Evolutionary conservation across 2,888 invertebrate species (phyloP).

Genomic region (Gandaritis pyraliata): DNA sequence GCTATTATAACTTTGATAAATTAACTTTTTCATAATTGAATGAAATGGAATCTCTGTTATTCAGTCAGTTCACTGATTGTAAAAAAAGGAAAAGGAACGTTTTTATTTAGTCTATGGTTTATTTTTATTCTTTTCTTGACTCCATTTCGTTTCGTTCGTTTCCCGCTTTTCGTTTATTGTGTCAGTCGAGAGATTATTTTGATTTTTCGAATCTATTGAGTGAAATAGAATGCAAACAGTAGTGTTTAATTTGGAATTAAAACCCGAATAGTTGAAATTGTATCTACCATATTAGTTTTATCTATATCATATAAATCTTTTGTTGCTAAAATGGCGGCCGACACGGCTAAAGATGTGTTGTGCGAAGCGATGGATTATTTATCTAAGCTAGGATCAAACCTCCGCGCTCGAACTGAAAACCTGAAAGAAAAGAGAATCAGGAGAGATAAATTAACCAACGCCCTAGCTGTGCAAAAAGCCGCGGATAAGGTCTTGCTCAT

Average conservation of each 20-base stretch:
- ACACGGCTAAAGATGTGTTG: slow-evolving; percentile 68
- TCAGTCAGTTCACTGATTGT: slow-evolving; percentile 20
- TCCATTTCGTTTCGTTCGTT: slow-evolving; percentile 22
- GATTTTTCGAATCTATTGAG: not conserved
- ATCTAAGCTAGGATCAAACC: slow-evolving; percentile 74
- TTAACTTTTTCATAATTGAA: not conserved
- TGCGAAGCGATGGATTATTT: slow-evolving; percentile 78
- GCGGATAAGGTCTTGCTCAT: slow-evolving; percentile 73
- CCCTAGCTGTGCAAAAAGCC: slow-evolving; percentile 72
- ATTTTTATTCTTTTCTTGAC: slow-evolving; percentile 49
- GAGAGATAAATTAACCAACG: slow-evolving; percentile 67
- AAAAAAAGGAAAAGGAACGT: slow-evolving; percentile 47
- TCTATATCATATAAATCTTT: not conserved
- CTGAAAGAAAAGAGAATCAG: slow-evolving; percentile 69
- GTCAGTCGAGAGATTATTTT: slow-evolving; percentile 1
- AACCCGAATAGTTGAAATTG: not conserved
- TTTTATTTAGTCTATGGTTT: slow-evolving; percentile 71
- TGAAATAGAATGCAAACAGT: not conserved
- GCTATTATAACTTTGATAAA: too few relatives aligned
- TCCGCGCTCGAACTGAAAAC: slow-evolving; percentile 69
- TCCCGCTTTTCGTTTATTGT: not conserved
- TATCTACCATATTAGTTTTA: not conserved
- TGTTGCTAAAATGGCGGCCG: slow-evolving; percentile 68
- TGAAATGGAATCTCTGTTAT: slow-evolving; percentile 5
- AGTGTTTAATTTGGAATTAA: not conserved